Conservation (phyloP, 2,888 invertebrate genomes). For the Stomorhina lunata region DNA sequence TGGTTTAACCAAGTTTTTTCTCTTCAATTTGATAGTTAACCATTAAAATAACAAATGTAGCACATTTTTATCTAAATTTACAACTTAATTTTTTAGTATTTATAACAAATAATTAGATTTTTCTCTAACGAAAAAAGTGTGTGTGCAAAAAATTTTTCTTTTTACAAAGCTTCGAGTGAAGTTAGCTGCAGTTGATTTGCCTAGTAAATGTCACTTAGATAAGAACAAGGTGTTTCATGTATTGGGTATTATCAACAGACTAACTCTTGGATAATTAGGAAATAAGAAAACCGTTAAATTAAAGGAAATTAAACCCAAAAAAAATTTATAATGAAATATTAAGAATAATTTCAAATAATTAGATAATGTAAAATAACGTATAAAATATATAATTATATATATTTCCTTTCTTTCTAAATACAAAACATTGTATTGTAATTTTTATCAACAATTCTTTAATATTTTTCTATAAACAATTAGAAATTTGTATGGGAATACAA, state of each 20-base stretch:
- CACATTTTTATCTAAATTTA: conserved; percentile 29
- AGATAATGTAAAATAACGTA: too few relatives aligned
- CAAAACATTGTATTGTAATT: too few relatives aligned
- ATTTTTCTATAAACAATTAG: too few relatives aligned
- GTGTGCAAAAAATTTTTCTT: conserved; percentile 47
- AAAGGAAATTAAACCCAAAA: too few relatives aligned
- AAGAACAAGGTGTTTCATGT: conserved; percentile 1
- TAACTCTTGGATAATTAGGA: too few relatives aligned
- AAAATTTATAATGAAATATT: too few relatives aligned
- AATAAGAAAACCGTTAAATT: too few relatives aligned
- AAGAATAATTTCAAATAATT: too few relatives aligned
- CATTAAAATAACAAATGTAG: not conserved
- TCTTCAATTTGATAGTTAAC: not conserved
- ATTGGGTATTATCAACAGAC: not conserved
- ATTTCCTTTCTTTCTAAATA: too few relatives aligned
- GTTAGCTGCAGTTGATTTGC: conserved; percentile 56
- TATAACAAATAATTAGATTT: not conserved
- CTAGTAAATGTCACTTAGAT: not conserved
- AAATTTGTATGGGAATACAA: too few relatives aligned
- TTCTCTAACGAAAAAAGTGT: not conserved
- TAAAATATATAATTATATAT: too few relatives aligned
- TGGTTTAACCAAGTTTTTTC: not conserved
- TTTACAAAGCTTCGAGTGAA: conserved; percentile 53
- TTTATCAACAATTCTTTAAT: too few relatives aligned
- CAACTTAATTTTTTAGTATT: not conserved